Base-by-base conservation (phyloP, 2,113 vertebrate genomes). In the Nothoprocta perdicaria region DNA sequence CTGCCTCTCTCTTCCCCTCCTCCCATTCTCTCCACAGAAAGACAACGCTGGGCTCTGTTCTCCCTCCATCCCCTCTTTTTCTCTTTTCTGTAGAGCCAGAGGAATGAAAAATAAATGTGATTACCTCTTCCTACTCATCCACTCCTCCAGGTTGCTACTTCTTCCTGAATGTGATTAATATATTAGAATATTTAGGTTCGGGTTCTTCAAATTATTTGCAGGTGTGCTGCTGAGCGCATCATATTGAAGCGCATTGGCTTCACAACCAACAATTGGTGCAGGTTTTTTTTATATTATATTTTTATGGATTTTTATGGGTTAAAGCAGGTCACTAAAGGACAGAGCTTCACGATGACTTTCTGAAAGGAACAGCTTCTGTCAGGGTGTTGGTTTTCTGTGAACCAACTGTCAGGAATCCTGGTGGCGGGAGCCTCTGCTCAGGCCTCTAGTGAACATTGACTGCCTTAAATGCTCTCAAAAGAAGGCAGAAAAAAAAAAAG, bases 71-170 rank as follows among this genome's bases (percentile, higher is more conserved):
- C 69, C 92, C 81, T 58, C 29, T 68, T 80, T 63, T 46, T 85
- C 92, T 85, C 92, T 96, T 90, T 67, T 77, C 71, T 73, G 33
- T 63, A 63, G 40, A 92, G 82, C 46, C 21, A 22, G 19, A 48
- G 21, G 21, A 48, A 10, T 48, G 46, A 80, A 85, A 35, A 86
- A 35, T 72, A 68, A 84, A 92, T 78, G 31, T 73, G 80, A 95
- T 67, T 88, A 93, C 95, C 96, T 71, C 96, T 97, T 93, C 33
- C 55, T 24, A 14, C 21, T 74, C 65, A 58, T 89, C 68, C 33
- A 58, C 14, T 22, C 40, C 22, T 16, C 23, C 2, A 3, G 75
- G 23, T 23, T 43, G 18, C 31, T 26, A 22, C 1, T 55, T 72
- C 35, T 80, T 43, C 50, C 45, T 77, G 46, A n/a, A 15, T 7